Evolutionary conservation across 1,140 invertebrate genomes (phyloP).

Genomic region (Dysdera silvatica): DNA sequence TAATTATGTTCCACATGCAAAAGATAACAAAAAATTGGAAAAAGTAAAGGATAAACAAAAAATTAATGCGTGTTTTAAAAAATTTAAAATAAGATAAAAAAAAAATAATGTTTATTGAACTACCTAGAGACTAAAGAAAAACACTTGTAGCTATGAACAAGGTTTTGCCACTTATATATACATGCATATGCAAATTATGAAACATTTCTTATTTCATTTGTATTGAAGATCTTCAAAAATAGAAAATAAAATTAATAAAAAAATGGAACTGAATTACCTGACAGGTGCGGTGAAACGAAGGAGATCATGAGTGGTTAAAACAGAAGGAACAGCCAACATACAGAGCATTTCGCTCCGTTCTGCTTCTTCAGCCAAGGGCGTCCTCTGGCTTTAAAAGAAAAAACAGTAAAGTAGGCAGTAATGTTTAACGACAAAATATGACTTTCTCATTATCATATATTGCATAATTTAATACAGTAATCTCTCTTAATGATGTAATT

Average conservation of each 20-base stretch:
- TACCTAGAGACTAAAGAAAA: neutral
- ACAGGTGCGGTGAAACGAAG: constrained; percentile 91
- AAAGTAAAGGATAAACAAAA: no score
- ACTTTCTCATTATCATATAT: neutral
- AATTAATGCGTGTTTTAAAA: no score
- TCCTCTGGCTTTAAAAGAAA: constrained; percentile 49
- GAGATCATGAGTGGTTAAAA: constrained; percentile 86
- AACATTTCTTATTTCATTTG: neutral
- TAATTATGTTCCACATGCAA: no score
- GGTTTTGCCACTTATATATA: neutral
- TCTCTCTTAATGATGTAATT: no score
- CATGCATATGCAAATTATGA: neutral
- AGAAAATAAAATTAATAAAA: neutral
- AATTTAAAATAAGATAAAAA: no score
- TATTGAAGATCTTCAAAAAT: neutral
- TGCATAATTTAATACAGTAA: constrained; percentile 4
- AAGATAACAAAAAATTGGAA: no score
- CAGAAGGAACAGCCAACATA: constrained; percentile 83
- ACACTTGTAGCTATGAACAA: neutral
- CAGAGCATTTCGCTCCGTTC: constrained; percentile 72
- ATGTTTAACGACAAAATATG: neutral
- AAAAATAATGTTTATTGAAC: neutral
- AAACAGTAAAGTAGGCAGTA: constrained; percentile 25
- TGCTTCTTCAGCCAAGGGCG: constrained; percentile 44
- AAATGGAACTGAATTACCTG: constrained; percentile 43